Conservation (phyloP, 2,888 invertebrate genomes). For the Galeruca laticollis region DNA sequence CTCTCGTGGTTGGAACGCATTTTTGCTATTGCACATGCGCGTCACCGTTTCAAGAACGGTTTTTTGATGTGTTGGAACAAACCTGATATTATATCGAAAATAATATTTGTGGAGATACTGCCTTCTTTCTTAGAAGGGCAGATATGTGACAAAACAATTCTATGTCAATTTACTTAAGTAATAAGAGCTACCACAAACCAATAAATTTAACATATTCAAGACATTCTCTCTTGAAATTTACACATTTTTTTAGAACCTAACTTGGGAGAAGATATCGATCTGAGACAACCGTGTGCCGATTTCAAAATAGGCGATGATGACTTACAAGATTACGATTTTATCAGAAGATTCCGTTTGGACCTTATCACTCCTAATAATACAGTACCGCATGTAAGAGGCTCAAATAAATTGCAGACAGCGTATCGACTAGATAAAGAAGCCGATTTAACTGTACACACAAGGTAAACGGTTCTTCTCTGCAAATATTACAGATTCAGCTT, state of each 20-base stretch:
- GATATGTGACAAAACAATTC: no score
- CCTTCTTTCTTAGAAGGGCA: no score
- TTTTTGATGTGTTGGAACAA: no score
- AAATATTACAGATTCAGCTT: not conserved
- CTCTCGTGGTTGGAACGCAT: no score
- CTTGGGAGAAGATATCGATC: constrained; percentile 54
- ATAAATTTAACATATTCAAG: no score
- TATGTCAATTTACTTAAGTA: no score
- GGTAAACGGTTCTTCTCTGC: constrained; percentile 67
- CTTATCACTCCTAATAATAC: constrained; percentile 73
- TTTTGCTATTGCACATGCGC: no score
- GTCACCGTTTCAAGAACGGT: no score
- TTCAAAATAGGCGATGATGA: constrained; percentile 81
- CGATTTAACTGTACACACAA: constrained; percentile 79
- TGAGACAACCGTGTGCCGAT: constrained; percentile 68
- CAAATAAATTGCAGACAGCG: constrained; percentile 82
- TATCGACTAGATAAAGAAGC: constrained; percentile 81
- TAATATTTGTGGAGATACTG: no score
- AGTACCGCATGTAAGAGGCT: constrained; percentile 79
- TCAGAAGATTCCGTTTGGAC: constrained; percentile 81
- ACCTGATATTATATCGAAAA: no score
- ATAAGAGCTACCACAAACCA: no score
- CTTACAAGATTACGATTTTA: constrained; percentile 84
- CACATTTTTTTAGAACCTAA: constrained; percentile 44
- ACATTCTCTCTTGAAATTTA: not conserved